Percentiles rank a stretch among this genome's conserved stretches.
Conservation (phyloP, 2,888 invertebrate genomes). For the Escarpia spicata region DNA sequence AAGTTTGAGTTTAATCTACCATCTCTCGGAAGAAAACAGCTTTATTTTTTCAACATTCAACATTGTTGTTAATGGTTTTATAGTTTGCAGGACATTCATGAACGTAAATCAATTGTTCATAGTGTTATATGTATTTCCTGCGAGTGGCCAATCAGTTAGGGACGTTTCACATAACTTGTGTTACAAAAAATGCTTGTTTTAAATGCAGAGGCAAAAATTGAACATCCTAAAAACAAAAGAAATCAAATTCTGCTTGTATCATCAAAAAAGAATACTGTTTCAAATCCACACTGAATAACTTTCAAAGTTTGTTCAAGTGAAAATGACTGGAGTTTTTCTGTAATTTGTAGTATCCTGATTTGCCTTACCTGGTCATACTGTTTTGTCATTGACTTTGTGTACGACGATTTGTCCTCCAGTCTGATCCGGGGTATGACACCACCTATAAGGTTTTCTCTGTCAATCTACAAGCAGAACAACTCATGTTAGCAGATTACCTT, state of each 20-base stretch:
- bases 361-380: conserved; percentile 79
- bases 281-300: neutral
- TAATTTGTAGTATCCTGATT: neutral
- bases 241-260: no score
- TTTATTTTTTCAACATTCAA: no score
- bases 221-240: neutral
- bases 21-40: no score
- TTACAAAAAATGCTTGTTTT: no score
- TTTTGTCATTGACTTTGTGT: conserved; percentile 91
- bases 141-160: no score
- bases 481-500: neutral
- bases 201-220: no score
- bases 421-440: conserved; percentile 78
- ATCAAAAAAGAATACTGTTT: neutral
- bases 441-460: neutral
- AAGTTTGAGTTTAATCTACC: no score
- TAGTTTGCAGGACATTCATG: no score
- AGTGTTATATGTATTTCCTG: no score
- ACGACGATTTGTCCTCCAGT: conserved; percentile 95
- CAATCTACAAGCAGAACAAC: neutral
- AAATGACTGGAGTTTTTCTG: neutral
- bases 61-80: no score
- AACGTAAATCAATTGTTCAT: no score
- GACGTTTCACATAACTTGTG: no score
- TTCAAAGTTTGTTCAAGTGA: neutral